These are phyloP conservation scores for Anthoptus insignis DNA, from an alignment of 2,888 invertebrate genomes.

Conservation along the genomic window DNA sequence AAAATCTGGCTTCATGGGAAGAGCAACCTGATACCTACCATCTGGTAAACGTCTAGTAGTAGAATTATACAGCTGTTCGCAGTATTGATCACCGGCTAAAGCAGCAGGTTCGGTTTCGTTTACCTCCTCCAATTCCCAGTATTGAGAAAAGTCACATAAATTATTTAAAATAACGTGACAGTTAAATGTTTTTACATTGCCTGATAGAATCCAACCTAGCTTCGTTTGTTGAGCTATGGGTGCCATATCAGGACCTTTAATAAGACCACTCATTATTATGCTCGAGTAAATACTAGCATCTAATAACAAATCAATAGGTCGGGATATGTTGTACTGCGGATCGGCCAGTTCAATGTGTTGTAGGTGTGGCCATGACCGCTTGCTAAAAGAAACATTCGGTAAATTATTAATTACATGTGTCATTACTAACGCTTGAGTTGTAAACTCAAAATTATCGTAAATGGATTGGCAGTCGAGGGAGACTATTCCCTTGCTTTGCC, in stretches of 20 bases:
- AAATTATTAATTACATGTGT: not conserved
- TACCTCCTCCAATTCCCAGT: not conserved
- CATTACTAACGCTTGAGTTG: not conserved
- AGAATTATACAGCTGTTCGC: no score
- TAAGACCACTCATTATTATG: not conserved
- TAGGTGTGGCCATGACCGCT: constrained; percentile 1
- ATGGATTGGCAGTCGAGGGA: not conserved
- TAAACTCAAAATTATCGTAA: not conserved
- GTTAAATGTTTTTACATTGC: not conserved
- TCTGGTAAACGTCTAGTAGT: not conserved
- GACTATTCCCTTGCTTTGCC: not conserved
- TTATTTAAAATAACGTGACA: not conserved
- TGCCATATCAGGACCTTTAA: not conserved
- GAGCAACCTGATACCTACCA: not conserved
- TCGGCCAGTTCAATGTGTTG: constrained; percentile 8
- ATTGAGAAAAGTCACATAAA: not conserved
- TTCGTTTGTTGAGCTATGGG: not conserved
- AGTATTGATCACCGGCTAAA: no score
- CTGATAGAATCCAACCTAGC: not conserved
- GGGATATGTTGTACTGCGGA: not conserved
- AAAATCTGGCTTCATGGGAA: not conserved
- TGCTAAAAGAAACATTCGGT: not conserved
- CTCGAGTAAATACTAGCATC: not conserved
- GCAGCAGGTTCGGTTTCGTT: no score
- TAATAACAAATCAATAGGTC: not conserved